phyloP scores from a whole-genome alignment of 2,113 vertebrate species.

The Phylloscopus trochilus region DNA sequence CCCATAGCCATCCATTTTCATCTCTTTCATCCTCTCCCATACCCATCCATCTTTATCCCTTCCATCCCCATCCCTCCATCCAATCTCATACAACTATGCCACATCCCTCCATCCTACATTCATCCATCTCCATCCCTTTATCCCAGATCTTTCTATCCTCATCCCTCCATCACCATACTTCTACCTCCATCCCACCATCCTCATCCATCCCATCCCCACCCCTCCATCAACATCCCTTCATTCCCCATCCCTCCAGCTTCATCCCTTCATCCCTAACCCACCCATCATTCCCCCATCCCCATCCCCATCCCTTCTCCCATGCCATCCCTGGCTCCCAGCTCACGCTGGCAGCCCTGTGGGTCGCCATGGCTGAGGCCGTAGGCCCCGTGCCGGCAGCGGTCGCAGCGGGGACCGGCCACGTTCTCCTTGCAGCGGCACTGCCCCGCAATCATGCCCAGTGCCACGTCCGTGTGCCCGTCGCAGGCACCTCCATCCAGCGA shows the following conservation, averaged over 20 bases:
- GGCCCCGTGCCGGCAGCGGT: slow-evolving; percentile 79
- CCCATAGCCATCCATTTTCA: not conserved
- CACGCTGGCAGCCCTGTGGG: slow-evolving; percentile 73
- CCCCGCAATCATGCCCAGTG: slow-evolving; percentile 78
- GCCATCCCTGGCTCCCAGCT: not conserved
- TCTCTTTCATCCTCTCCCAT: not conserved
- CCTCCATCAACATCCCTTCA: not conserved
- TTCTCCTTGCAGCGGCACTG: slow-evolving; percentile 87
- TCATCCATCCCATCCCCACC: not conserved
- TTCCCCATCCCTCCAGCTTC: not conserved
- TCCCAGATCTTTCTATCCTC: not conserved
- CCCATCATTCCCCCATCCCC: not conserved
- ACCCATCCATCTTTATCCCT: not conserved
- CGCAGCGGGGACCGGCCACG: slow-evolving; percentile 77
- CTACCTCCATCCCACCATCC: not conserved
- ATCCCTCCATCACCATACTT: not conserved
- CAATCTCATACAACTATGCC: not conserved
- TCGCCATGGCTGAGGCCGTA: slow-evolving; percentile 82
- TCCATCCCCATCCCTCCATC: not conserved
- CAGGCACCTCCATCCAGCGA: slow-evolving; percentile 81
- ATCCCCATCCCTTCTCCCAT: not conserved
- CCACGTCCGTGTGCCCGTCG: slow-evolving; percentile 78
- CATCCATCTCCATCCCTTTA: not conserved
- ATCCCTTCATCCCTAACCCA: not conserved
- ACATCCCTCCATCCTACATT: not conserved